Evolutionary conservation across 2,888 invertebrate genomes (phyloP), one percentile per base, ranked within the genome.

Genomic region (Pyrocoelia pectoralis): DNA sequence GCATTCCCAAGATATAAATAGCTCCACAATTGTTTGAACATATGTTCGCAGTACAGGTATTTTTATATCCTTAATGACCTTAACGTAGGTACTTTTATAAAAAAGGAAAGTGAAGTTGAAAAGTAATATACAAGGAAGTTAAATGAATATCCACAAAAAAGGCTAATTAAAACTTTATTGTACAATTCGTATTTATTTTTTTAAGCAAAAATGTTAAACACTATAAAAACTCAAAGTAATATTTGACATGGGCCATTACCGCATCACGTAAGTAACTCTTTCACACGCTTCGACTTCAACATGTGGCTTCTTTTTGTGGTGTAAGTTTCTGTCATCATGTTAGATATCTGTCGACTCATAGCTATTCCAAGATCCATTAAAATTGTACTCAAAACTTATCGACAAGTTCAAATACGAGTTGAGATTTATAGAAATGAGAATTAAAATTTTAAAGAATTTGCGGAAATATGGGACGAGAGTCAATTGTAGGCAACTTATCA

Each of bases 201-300:
- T 19, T 33, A 46, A 61, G 54, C 46, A 55, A 63, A 60, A 67
- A 61, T 66, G 58, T 43, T 53, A 53, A 55, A 56, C 50, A 52
- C 52, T 60, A 76, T 78, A 75, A 74, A 79, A 73, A 56, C 55
- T 53, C 60, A 67, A 63, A 61, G 60, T 61, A 61, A 51, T 40
- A 56, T 43, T 59, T 61, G 68, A 65, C 63, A 51, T 60, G 68
- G 68, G 57, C 71, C 71, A 70, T 71, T 69, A 70, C 70, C 68
- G 63, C 66, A 60, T 67, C 71, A 68, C 68, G 68, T 61, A 66
- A 67, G 68, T 65, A 68, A 66, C 68, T 69, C 71, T 71, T 72
- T 72, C 72, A 72, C 72, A 72, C 72, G 72, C 71, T 70, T 65
- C 56, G 69, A 61, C 50, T 54, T 62, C 51, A 67, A 71, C 70